Evolutionary conservation across 2,888 invertebrate species (phyloP), one percentile per base, ranked within the genome.

Genomic region (Rhagonycha fulva): DNA sequence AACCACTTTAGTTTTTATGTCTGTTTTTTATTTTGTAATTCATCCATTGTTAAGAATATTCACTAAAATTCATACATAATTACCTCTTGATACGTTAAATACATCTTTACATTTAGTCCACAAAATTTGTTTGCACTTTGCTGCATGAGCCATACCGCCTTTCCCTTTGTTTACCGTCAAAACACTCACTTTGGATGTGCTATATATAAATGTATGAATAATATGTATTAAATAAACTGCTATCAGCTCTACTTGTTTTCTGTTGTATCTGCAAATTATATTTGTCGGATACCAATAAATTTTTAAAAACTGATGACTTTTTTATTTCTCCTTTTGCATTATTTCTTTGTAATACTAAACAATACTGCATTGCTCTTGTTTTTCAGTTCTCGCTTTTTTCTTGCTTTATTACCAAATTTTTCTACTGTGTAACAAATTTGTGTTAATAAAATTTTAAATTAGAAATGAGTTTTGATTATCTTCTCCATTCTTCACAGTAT

Each of bases 221-320:
- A 66, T 88, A 88, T 88, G 88, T 88, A 88, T 87, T 87, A 86
- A 88, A 87, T 87, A 87, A 88, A 87, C 86, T 87, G 88, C 87
- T 88, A 87, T 87, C 87, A 87, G 87, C 87, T 88, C 87, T 88
- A 87, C 84, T 88, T 87, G 87, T 88, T 88, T 88, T 88, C 87
- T 88, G 87, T 88, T 88, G 87, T 87, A 87, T 88, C 88, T 87
- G 87, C 85, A 86, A 87, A 87, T 84, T 86, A 87, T 87, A 86
- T 84, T 86, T 87, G 87, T 88, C 87, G 86, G 87, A 87, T 87
- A 87, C 87, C 82, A 87, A 87, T 87, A 88, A 88, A 88, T 88
- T 87, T 87, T 87, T 87, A 85, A 87, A 88, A 88, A 78, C 72
- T 73, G 66, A 68, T 47, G 12, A 9, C 9, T 24, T 70, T 66